Evolutionary conservation across 53 echinoderm and acorn worm genomes (phyloP).

Genomic region (Holothuria scabra): DNA sequence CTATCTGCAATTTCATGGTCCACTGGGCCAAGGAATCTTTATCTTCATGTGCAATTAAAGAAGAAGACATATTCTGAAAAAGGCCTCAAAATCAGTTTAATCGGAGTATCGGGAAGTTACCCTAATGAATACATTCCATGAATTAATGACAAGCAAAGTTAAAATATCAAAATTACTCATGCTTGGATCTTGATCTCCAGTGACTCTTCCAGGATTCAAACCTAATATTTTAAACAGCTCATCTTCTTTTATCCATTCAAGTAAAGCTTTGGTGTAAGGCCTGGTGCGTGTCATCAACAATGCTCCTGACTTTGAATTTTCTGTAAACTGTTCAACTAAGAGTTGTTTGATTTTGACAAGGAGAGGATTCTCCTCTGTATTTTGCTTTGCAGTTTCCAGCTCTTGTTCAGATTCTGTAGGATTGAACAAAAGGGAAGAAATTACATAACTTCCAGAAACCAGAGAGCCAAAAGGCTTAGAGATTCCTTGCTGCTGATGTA

Average conservation of each 20-base stretch:
- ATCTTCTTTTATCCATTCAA: slow-evolving; percentile 31
- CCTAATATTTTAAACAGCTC: not conserved
- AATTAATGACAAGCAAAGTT: too few relatives aligned
- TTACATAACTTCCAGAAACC: too few relatives aligned
- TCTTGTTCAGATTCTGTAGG: not conserved
- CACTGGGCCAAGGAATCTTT: too few relatives aligned
- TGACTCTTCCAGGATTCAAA: slow-evolving; percentile 26
- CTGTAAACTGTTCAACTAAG: not conserved
- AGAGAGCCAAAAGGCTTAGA: too few relatives aligned
- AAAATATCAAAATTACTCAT: not conserved
- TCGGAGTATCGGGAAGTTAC: too few relatives aligned
- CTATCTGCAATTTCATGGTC: too few relatives aligned
- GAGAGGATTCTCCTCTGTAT: slow-evolving; percentile 22
- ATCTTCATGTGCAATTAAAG: too few relatives aligned
- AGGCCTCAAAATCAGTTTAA: too few relatives aligned
- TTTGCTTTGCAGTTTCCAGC: not conserved
- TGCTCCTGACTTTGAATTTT: not conserved
- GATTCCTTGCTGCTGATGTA: too few relatives aligned
- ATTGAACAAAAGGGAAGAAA: too few relatives aligned
- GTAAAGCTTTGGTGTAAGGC: slow-evolving; percentile 25
- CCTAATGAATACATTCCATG: too few relatives aligned
- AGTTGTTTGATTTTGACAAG: slow-evolving; percentile 6
- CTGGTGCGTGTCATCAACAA: slow-evolving; percentile 22
- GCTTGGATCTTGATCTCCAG: slow-evolving; percentile 14
- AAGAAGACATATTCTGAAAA: too few relatives aligned